phyloP scores from a whole-genome alignment of 2,113 vertebrate genomes.

The Ictalurus furcatus region DNA sequence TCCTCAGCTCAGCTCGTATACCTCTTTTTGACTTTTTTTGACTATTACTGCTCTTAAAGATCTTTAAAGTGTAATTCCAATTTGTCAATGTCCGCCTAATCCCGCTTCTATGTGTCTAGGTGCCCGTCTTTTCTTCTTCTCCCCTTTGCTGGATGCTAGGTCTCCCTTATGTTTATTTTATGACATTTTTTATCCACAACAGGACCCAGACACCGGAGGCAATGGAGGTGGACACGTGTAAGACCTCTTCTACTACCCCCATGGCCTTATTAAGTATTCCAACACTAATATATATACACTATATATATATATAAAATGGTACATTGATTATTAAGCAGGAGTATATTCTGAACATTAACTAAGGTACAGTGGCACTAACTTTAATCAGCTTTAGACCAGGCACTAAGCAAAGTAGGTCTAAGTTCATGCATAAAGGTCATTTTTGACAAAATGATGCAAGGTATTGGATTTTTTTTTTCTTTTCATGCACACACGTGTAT shows the following conservation, averaged over 20 bases:
- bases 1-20: too few species aligned
- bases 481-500: not conserved
- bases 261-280: not conserved
- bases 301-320: too few species aligned
- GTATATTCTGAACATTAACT: not conserved
- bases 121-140: too few species aligned
- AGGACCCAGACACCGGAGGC: conserved; percentile 67
- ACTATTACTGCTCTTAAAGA: too few species aligned
- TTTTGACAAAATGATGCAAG: not conserved
- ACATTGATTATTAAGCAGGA: not conserved
- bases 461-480: not conserved
- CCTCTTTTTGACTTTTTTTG: too few species aligned
- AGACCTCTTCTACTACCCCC: conserved; percentile 20
- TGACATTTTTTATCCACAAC: too few species aligned
- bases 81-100: too few species aligned
- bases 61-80: too few species aligned
- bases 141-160: too few species aligned
- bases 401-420: not conserved
- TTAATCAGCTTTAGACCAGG: not conserved
- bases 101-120: too few species aligned
- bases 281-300: too few species aligned
- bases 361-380: not conserved
- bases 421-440: not conserved
- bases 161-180: too few species aligned
- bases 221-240: conserved; percentile 72